Evolutionary conservation across 2,113 vertebrate species (phyloP), one percentile per base, ranked within the genome.

Genomic region (Protobothrops mucrosquamatus): DNA sequence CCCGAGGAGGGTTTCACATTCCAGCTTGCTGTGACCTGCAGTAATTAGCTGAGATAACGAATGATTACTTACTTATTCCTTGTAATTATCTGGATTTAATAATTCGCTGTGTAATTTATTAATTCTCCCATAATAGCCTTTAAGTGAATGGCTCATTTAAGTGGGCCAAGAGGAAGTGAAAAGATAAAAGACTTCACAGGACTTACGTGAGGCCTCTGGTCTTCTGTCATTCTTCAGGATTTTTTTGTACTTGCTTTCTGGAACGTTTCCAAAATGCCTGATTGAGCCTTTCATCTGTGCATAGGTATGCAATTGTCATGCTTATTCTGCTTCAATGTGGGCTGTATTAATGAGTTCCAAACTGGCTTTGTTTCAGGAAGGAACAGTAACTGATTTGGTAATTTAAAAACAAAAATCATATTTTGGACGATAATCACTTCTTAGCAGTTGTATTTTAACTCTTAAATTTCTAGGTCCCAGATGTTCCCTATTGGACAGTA

Each of bases 71-170:
- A 99, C 98, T 99, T 98, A 98, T 98, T 98, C 98, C 97, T 98
- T 98, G 98, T 99, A 99, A 99, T 99, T 99, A 99, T 99, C 99
- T 98, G 98, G 96, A 99, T 99, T 99, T 99, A 98, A 99, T 99
- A 99, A 99, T 99, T 99, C 97, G 98, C 98, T 98, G 98, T 99
- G 98, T 99, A 99, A 99, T 99, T 99, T 99, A 99, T 99, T 99
- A 99, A 99, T 99, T 99, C 98, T 89, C 97, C 98, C 98, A 96
- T 99, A 99, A 99, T 98, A 99, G 98, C 98, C 98, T 98, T 98
- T 98, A 98, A 98, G 98, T 97, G 98, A 98, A 98, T 97, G 98
- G 97, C 97, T 98, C 98, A 96, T 98, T 98, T 97, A 98, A 98
- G 97, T 97, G 96, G 96, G 96, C 92, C 94, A 95, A 95, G 97